Conservation (phyloP, 2,113 vertebrate species). For the Craseonycteris thonglongyai region DNA sequence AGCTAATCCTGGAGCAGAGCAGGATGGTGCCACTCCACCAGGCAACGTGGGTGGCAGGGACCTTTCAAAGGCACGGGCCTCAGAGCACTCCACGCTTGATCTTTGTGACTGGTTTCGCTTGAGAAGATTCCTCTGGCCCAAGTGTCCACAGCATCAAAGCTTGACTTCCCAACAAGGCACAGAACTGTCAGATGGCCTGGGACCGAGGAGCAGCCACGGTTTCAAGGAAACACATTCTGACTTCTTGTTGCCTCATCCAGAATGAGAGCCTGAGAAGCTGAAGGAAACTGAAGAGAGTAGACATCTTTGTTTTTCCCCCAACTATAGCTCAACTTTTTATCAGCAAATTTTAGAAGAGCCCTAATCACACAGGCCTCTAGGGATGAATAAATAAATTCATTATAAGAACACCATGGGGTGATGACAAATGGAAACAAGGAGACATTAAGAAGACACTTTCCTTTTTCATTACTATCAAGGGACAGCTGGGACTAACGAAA, state of each 20-base stretch:
- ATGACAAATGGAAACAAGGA: background rate
- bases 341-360: background rate
- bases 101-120: background rate
- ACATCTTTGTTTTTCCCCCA: background rate
- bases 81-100: background rate
- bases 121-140: background rate
- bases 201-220: background rate
- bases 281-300: background rate
- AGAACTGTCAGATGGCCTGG: background rate
- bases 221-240: background rate
- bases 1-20: background rate
- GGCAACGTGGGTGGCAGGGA: accelerated
- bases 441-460: background rate
- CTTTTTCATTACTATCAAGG: background rate
- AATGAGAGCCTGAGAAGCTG: background rate
- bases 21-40: background rate
- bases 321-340: background rate
- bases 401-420: background rate
- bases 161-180: background rate
- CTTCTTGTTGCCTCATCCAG: background rate
- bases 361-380: background rate
- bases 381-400: background rate
- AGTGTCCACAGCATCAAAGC: background rate
- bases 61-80: background rate
- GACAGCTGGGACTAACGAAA: background rate